These are phyloP conservation scores for Pontoporia blainvillei DNA, from an alignment of 2,113 vertebrate species.

Conservation along the genomic window DNA sequence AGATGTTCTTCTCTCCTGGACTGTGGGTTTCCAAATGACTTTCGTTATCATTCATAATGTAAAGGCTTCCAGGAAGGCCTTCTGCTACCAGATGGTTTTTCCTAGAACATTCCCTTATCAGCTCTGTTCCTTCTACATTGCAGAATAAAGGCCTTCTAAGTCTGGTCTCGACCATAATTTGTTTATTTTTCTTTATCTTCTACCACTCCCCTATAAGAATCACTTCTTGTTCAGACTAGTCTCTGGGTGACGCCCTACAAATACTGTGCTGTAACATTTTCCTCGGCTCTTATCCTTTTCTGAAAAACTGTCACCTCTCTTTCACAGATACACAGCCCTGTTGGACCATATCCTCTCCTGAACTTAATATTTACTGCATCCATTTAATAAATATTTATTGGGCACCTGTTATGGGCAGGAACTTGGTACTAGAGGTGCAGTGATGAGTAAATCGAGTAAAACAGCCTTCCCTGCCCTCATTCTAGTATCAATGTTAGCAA, in stretches of 20 bases:
- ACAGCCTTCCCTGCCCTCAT: background rate
- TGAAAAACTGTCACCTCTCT: background rate
- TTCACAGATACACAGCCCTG: background rate
- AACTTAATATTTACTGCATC: background rate
- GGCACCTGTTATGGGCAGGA: background rate
- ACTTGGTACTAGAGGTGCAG: background rate
- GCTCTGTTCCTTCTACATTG: background rate
- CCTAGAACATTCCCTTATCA: background rate
- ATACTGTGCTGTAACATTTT: background rate
- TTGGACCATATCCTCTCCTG: background rate
- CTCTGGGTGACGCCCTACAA: background rate
- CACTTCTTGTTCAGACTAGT: background rate
- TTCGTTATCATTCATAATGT: background rate
- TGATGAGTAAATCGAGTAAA: background rate
- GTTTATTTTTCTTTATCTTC: background rate
- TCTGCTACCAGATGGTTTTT: background rate
- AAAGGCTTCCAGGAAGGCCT: background rate
- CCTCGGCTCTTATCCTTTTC: background rate
- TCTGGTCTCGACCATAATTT: background rate
- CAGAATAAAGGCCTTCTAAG: background rate
- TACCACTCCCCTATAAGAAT: background rate
- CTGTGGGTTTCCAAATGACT: background rate
- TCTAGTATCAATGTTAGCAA: background rate
- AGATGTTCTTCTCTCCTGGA: background rate
- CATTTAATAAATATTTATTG: background rate